Percentiles rank a stretch among this genome's conserved stretches.
phyloP scores from a whole-genome alignment of 2,797 vertebrate species.

The Xiphorhynchus erythropygius region DNA sequence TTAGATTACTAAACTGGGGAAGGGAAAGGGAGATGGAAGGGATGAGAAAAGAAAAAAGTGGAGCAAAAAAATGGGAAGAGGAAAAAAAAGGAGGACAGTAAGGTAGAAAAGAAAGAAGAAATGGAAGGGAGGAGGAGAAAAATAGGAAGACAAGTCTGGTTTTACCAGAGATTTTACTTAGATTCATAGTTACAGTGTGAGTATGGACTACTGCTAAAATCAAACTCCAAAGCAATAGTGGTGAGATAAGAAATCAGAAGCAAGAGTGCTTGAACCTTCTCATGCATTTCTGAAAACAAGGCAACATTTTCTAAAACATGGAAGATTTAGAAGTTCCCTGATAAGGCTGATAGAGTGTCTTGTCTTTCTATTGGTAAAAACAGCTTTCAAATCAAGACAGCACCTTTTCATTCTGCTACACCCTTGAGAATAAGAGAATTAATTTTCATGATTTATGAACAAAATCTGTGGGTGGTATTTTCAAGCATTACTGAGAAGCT shows the following conservation, averaged over 20 bases:
- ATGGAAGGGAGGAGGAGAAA: neutral
- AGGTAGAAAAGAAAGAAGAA: neutral
- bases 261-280: neutral
- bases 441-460: neutral
- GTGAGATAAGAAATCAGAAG: neutral
- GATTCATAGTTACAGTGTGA: neutral
- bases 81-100: neutral
- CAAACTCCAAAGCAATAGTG: neutral
- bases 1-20: neutral
- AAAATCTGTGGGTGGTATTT: conserved; percentile 44
- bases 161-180: neutral
- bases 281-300: neutral
- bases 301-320: neutral
- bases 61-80: neutral
- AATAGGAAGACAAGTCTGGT: neutral
- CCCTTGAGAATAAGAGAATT: neutral
- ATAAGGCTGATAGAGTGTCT: neutral
- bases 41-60: neutral
- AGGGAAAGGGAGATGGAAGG: neutral
- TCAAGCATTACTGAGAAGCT: conserved; percentile 15
- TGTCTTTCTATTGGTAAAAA: neutral
- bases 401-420: neutral
- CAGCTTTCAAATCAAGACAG: neutral
- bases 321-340: neutral
- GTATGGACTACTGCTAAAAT: neutral